Evolutionary conservation across 2,888 invertebrate genomes (phyloP), one percentile per base, ranked within the genome.

Genomic region (Limnephilus lunatus): DNA sequence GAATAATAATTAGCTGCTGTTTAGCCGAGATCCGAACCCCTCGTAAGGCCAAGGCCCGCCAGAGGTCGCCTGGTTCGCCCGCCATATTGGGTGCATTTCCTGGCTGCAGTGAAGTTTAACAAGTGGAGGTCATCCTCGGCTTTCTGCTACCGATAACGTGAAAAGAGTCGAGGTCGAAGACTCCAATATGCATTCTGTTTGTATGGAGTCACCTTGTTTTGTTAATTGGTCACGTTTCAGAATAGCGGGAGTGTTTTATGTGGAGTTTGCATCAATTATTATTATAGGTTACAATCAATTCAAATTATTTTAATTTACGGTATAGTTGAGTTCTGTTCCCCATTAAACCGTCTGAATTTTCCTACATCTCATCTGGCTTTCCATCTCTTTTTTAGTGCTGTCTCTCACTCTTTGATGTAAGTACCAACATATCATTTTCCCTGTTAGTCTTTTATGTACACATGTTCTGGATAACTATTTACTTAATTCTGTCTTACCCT

Each of bases 51-150:
- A 83, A 83, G 83, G 83, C 83, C 83, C 35, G 83, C 35, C 25
- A 83, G 83, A 83, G 83, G 83, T n/a, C 83, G 35, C 31, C 83
- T 32, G 35, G 83, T 83, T 39, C 35, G 35, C 3, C 25, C 9
- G 19, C 83, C 83, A 83, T 83, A 83, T 83, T 83, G 19, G 83
- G 83, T 83, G 83, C 83, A 83, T 83, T 83, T 83, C 83, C 83
- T 83, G 83, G 83, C 83, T 83, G 83, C 35, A 83, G 83, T 32
- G 32, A 68, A 68, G 68, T 68, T 68, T 68, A 83, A 35, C 25
- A 25, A 32, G 82, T 32, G 35, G 35, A 83, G 83, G 83, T 83
- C 83, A n/a, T 39, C 68, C 25, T 19, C 32, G 83, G 35, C 35
- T n/a, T 35, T 32, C 25, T n/a, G 83, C 83, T 19, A 83, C 83